Evolutionary conservation across 2,113 vertebrate genomes (phyloP).

Genomic region (Limnothrissa miodon): DNA sequence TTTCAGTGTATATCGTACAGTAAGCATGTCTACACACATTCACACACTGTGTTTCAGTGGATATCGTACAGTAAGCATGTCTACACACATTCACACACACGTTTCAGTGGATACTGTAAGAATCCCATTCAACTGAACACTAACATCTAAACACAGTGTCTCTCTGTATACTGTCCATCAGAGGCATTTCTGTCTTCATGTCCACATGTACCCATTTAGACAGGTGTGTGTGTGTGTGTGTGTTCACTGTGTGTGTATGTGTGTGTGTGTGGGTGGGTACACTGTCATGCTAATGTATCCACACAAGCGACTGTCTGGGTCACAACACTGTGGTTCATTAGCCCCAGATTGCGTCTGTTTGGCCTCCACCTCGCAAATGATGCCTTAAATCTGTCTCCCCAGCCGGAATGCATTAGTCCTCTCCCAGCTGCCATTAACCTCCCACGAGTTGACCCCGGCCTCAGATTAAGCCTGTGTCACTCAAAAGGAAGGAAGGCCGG

Average conservation of each 20-base stretch:
- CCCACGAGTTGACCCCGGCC: constrained; percentile 29
- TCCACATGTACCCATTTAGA: neutral
- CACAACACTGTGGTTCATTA: constrained; percentile 25
- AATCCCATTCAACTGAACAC: too few species aligned
- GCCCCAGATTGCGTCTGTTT: constrained; percentile 35
- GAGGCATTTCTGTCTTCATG: neutral
- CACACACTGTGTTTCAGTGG: too few species aligned
- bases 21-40: too few species aligned
- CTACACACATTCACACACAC: too few species aligned
- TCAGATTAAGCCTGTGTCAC: constrained; percentile 29
- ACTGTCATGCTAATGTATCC: neutral
- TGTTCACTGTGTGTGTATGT: neutral
- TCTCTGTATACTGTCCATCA: too few species aligned
- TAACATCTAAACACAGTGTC: too few species aligned
- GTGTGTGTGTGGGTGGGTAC: neutral
- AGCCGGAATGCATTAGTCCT: constrained; percentile 39
- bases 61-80: too few species aligned
- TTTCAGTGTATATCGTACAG: neutral
- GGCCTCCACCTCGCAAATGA: constrained; percentile 38
- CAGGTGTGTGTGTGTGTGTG: neutral
- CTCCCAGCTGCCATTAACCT: constrained; percentile 41
- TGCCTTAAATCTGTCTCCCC: constrained; percentile 26
- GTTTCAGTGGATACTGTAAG: too few species aligned
- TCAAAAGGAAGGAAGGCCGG: neutral
- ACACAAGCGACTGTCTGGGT: neutral